Evolutionary conservation across 2,888 invertebrate species (phyloP).

Genomic region (Limenitis camilla): DNA sequence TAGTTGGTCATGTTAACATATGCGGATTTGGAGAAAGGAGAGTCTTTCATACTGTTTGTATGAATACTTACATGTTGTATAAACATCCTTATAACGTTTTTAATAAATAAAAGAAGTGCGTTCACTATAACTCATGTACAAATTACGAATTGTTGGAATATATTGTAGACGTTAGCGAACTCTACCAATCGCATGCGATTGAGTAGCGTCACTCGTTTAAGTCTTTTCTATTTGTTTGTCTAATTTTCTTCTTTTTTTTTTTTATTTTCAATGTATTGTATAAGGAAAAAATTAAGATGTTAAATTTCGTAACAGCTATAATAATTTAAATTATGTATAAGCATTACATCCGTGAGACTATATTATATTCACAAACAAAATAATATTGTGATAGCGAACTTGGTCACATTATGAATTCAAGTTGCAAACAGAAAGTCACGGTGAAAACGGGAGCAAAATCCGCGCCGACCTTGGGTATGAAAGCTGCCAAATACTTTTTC

Average conservation of each 20-base stretch:
- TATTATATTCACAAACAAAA: slow-evolving; percentile 9
- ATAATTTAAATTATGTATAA: slow-evolving; percentile 23
- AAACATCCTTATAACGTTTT: too few species aligned
- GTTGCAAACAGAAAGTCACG: slow-evolving; percentile 41
- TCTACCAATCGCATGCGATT: slow-evolving; percentile 21
- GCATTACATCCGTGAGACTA: slow-evolving; percentile 1
- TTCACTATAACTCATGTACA: too few species aligned
- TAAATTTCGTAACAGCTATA: slow-evolving; percentile 23
- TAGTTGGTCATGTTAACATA: slow-evolving; percentile 41
- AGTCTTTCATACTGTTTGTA: slow-evolving; percentile 29
- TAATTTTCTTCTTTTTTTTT: slow-evolving; percentile 1
- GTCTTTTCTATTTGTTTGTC: slow-evolving; percentile 43
- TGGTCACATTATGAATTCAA: slow-evolving; percentile 23
- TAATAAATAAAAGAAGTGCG: too few species aligned
- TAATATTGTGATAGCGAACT: slow-evolving; percentile 11
- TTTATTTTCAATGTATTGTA: neutral
- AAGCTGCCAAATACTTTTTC: slow-evolving; percentile 41
- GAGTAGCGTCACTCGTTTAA: slow-evolving; percentile 45
- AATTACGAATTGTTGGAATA: slow-evolving; percentile 4
- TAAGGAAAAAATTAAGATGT: slow-evolving; percentile 21
- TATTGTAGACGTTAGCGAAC: slow-evolving; percentile 13
- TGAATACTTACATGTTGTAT: too few species aligned
- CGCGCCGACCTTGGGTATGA: slow-evolving; percentile 36
- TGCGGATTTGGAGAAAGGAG: slow-evolving; percentile 44
- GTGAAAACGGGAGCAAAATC: slow-evolving; percentile 46